Evolutionary conservation across 2,797 vertebrate genomes (phyloP).

Genomic region (Phrynocephalus vlangalii): DNA sequence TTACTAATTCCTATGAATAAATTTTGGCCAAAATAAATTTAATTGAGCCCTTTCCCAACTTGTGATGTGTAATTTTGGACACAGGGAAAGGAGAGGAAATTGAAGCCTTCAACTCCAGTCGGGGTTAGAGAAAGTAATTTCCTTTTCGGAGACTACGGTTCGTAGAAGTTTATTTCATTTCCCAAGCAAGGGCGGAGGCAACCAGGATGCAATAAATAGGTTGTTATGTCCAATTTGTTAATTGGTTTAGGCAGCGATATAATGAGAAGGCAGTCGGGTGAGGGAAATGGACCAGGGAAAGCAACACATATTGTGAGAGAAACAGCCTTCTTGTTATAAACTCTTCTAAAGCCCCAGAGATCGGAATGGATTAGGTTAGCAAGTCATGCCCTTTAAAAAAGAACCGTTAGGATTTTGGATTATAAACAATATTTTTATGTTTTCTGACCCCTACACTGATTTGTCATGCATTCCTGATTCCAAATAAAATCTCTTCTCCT

Average conservation of each 20-base stretch:
- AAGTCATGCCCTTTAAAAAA: not conserved
- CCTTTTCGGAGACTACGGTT: not conserved
- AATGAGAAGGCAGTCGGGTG: not conserved
- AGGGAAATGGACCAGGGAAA: not conserved
- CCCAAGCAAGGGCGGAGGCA: not conserved
- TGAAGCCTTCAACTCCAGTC: not conserved
- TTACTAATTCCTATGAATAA: not conserved
- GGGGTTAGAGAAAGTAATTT: not conserved
- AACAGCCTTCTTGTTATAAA: not conserved
- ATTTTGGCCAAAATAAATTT: not conserved
- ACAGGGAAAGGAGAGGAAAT: not conserved
- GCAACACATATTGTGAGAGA: not conserved
- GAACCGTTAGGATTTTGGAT: too few relatives aligned
- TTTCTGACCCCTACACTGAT: too few relatives aligned
- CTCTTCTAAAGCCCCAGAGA: not conserved
- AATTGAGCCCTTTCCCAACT: not conserved
- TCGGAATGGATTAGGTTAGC: not conserved
- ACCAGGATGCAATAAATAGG: not conserved
- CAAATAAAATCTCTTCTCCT: too few relatives aligned
- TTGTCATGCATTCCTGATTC: too few relatives aligned
- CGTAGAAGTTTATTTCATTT: not conserved
- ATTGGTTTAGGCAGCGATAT: fast-evolving
- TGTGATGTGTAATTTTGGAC: not conserved
- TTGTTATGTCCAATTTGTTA: not conserved
- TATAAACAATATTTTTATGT: too few relatives aligned